These are phyloP conservation scores for Planococcus citri DNA, from an alignment of 1,140 invertebrate species.

Conservation along the genomic window DNA sequence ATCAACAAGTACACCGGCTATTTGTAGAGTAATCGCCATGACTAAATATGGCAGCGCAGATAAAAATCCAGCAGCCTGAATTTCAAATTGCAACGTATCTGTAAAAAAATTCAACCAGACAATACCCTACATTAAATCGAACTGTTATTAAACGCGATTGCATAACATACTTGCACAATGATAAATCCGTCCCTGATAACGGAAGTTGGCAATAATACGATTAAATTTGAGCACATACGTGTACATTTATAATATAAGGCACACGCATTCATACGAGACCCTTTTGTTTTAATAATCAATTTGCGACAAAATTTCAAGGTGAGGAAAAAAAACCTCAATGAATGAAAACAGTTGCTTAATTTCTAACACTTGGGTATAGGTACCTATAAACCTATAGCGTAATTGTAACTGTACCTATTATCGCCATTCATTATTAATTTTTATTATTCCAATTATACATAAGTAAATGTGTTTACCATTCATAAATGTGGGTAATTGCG, in stretches of 20 bases:
- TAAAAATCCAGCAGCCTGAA: constrained; percentile 62
- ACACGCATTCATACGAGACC: neutral
- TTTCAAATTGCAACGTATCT: constrained; percentile 58
- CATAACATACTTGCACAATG: too few species aligned
- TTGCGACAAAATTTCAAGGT: constrained; percentile 5
- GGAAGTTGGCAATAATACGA: neutral
- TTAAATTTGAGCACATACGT: neutral
- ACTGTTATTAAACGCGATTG: neutral
- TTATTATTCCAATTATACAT: neutral
- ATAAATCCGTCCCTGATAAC: neutral
- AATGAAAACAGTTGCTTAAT: neutral
- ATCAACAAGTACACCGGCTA: constrained; percentile 70
- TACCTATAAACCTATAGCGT: too few species aligned
- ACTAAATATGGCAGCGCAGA: constrained; percentile 74
- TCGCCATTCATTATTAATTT: too few species aligned
- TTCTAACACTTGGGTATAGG: neutral
- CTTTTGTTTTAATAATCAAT: neutral
- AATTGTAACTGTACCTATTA: too few species aligned
- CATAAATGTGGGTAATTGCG: constrained; percentile 82
- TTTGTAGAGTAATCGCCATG: constrained; percentile 65
- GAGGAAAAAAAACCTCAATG: neutral
- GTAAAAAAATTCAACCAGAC: constrained; percentile 27
- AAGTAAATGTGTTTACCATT: constrained; percentile 42
- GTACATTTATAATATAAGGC: too few species aligned
- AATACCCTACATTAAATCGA: neutral